Evolutionary conservation across 2,888 invertebrate genomes (phyloP).

Genomic region (Ophraella communa): DNA sequence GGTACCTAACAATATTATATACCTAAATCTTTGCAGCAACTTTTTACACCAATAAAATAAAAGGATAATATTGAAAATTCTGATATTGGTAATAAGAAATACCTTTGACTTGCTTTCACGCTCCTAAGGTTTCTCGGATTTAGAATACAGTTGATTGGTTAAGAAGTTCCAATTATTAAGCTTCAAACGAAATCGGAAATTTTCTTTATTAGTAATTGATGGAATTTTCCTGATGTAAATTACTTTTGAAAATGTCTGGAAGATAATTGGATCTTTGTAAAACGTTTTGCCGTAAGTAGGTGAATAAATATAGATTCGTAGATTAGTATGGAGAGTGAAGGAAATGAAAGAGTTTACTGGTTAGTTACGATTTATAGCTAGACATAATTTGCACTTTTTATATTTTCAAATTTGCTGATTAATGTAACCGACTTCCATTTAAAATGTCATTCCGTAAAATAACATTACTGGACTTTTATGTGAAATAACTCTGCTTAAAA

Average conservation of each 20-base stretch:
- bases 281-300: neutral
- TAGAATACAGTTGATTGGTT: neutral
- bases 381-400: no score
- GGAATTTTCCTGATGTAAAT: neutral
- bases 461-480: no score
- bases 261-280: neutral
- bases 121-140: neutral
- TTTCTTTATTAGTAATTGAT: neutral
- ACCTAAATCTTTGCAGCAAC: no score
- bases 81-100: neutral
- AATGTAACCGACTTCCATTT: no score
- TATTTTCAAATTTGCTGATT: no score
- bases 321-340: neutral
- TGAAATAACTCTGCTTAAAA: no score
- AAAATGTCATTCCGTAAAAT: no score
- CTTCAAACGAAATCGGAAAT: neutral
- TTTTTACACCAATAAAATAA: neutral
- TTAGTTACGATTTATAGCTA: no score
- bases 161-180: neutral
- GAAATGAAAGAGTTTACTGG: no score
- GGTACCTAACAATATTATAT: no score
- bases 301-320: neutral
- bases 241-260: neutral
- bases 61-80: neutral
- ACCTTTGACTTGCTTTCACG: neutral